phyloP scores from a whole-genome alignment of 1,140 invertebrate species.

The Parasteatoda tepidariorum region DNA sequence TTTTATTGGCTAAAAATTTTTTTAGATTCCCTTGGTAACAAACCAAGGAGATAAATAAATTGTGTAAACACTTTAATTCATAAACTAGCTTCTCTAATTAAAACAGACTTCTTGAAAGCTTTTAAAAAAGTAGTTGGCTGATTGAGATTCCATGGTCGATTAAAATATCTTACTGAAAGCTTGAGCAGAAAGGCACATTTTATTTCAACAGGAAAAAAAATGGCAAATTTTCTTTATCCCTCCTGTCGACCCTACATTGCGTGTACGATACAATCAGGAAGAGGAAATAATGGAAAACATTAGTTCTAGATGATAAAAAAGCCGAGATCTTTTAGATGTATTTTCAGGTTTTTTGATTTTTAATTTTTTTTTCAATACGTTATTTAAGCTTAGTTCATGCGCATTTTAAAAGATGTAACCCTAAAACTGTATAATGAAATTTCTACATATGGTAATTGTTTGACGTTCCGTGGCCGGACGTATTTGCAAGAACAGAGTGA shows the following conservation, averaged over 20 bases:
- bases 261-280: conserved; percentile 52
- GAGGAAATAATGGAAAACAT: conserved; percentile 56
- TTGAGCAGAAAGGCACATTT: conserved; percentile 12
- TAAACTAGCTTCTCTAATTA: too few relatives aligned
- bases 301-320: conserved; percentile 50
- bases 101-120: too few relatives aligned
- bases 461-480: conserved; percentile 21
- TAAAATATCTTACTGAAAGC: conserved; percentile 39
- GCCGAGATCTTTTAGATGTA: conserved; percentile 51
- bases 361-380: conserved; percentile 22
- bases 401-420: conserved; percentile 49
- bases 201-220: conserved; percentile 3
- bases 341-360: conserved; percentile 5
- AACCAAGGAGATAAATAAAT: too few relatives aligned
- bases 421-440: conserved; percentile 53
- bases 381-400: conserved; percentile 46
- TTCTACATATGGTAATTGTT: conserved; percentile 58
- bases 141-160: conserved; percentile 55
- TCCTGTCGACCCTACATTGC: conserved; percentile 25
- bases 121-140: too few relatives aligned
- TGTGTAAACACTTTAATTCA: too few relatives aligned
- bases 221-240: conserved; percentile 2
- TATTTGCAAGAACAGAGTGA: not conserved
- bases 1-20: too few relatives aligned
- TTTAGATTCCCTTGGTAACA: too few relatives aligned